Evolutionary conservation across 2,888 invertebrate species (phyloP).

Genomic region (Heteropelma amictum): DNA sequence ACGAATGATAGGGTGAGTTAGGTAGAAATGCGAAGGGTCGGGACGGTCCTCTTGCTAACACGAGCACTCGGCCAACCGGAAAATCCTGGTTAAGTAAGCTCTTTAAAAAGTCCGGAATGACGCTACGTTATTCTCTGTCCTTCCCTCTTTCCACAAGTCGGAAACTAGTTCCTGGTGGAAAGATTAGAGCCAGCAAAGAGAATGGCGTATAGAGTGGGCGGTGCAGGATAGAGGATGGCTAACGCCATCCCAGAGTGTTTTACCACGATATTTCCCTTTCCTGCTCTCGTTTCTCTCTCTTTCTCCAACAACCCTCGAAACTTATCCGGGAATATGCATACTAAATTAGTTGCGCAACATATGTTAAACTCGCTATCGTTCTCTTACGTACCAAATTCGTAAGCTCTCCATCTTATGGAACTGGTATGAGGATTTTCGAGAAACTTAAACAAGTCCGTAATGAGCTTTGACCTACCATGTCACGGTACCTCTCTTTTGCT

Average conservation of each 20-base stretch:
- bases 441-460: conserved; percentile 49
- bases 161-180: conserved; percentile 39
- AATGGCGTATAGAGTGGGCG: background rate
- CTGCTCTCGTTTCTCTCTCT: background rate
- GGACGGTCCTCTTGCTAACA: conserved; percentile 21
- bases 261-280: conserved; percentile 7
- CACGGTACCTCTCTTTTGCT: background rate
- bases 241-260: conserved; percentile 4
- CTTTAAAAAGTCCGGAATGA: conserved; percentile 52
- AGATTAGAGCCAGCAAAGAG: conserved; percentile 43
- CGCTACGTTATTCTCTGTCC: conserved; percentile 30
- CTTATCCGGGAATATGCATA: conserved; percentile 38
- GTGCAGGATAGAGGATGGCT: conserved; percentile 16
- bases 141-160: conserved; percentile 23
- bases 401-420: conserved; percentile 26
- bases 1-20: conserved; percentile 18
- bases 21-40: background rate
- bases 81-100: conserved; percentile 52
- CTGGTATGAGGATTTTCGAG: conserved; percentile 22
- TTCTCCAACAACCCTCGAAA: conserved; percentile 24
- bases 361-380: conserved; percentile 33
- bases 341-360: conserved; percentile 31
- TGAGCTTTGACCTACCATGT: conserved; percentile 27
- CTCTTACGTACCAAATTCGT: conserved; percentile 1
- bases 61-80: conserved; percentile 34